Conservation (phyloP, 2,113 vertebrate genomes). For the Siniperca knerii region DNA sequence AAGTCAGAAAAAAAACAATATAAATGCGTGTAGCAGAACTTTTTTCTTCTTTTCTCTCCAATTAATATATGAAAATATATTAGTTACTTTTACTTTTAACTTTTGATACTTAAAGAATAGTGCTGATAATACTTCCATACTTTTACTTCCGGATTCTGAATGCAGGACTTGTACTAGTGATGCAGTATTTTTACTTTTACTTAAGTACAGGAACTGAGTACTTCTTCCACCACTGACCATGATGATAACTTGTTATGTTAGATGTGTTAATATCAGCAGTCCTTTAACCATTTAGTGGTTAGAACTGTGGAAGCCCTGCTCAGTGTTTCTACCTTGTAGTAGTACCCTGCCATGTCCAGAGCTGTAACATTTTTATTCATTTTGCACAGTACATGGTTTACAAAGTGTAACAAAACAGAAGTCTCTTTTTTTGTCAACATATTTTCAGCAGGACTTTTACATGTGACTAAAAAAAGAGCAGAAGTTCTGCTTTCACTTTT, state of each 20-base stretch:
- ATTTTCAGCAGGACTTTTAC: background rate
- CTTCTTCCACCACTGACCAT: background rate
- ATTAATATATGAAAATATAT: background rate
- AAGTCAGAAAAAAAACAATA: too few species aligned
- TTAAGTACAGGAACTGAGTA: too few species aligned
- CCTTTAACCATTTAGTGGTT: background rate
- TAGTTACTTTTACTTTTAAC: background rate
- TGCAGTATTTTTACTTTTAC: background rate
- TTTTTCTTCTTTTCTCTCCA: background rate
- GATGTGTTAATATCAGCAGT: background rate
- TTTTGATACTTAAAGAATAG: too few species aligned
- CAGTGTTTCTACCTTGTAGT: background rate
- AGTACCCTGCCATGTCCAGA: background rate
- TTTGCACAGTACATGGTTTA: too few species aligned
- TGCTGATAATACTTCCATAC: background rate
- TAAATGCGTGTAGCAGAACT: too few species aligned
- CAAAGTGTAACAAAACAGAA: background rate
- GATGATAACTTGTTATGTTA: background rate
- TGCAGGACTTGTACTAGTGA: too few species aligned
- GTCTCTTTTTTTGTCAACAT: background rate
- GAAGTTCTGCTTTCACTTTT: background rate
- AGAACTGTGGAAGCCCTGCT: background rate
- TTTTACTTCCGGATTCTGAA: background rate
- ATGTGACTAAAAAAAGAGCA: background rate
- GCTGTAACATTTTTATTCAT: background rate